Evolutionary conservation across 64 coral and sea anemone genomes (phyloP).

Genomic region (Catalaphyllia jardinei): DNA sequence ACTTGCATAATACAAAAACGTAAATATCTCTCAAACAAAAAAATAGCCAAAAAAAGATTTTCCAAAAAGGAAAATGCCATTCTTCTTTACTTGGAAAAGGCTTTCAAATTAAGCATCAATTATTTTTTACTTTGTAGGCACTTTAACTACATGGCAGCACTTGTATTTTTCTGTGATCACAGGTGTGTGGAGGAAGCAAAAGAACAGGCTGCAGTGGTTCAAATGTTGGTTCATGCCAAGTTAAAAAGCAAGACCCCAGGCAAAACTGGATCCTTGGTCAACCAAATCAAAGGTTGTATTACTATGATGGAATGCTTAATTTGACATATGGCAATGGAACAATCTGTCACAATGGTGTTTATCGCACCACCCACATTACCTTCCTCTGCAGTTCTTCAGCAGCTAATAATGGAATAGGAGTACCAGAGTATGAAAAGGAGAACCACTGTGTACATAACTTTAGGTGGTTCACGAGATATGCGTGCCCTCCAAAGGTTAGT

Average conservation of each 20-base stretch:
- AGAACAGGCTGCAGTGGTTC: not conserved
- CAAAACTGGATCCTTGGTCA: constrained; percentile 10
- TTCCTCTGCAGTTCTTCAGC: constrained; percentile 67
- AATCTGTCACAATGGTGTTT: constrained; percentile 9
- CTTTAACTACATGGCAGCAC: too few relatives aligned
- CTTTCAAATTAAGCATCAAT: too few relatives aligned
- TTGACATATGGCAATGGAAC: constrained; percentile 64
- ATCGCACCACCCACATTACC: constrained; percentile 53
- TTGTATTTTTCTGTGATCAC: not conserved
- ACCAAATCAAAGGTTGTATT: constrained; percentile 51
- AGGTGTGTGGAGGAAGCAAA: constrained; percentile 56
- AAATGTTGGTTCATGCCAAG: constrained; percentile 59
- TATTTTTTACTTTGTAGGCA: too few relatives aligned
- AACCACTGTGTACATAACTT: constrained; percentile 82
- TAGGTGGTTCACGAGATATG: constrained; percentile 80
- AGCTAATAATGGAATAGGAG: not conserved
- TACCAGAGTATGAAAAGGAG: constrained; percentile 57
- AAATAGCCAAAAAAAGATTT: too few relatives aligned
- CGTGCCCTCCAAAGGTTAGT: constrained; percentile 85
- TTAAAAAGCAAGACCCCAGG: not conserved
- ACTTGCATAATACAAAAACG: too few relatives aligned
- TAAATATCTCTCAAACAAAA: too few relatives aligned
- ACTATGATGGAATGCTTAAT: constrained; percentile 91
- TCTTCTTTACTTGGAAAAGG: too few relatives aligned
- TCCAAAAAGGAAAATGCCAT: too few relatives aligned